Evolutionary conservation across 1,140 invertebrate genomes (phyloP).

Genomic region (Temnothorax curvispinosus): DNA sequence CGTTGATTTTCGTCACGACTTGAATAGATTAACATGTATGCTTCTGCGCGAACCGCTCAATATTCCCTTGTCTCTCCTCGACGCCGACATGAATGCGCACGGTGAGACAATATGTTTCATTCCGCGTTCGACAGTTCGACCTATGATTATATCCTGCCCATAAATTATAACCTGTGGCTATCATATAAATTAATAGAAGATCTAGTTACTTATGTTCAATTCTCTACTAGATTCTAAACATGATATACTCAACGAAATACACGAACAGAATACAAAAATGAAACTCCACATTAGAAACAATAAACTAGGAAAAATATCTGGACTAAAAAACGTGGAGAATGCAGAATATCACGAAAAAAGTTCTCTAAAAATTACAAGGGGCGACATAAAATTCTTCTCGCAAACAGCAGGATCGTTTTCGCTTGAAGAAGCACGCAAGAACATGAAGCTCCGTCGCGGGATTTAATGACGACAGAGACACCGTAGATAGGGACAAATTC

Average conservation of each 20-base stretch:
- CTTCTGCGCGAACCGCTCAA: neutral
- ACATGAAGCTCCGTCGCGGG: neutral
- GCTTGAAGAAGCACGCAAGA: neutral
- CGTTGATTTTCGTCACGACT: slow-evolving; percentile 4
- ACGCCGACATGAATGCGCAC: neutral
- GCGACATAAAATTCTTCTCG: slow-evolving; percentile 32
- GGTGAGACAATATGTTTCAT: neutral
- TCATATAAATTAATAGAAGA: neutral
- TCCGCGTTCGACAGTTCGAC: neutral
- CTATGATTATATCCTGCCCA: slow-evolving; percentile 3
- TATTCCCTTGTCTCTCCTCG: slow-evolving; percentile 19
- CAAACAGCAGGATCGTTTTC: neutral
- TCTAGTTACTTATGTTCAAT: neutral
- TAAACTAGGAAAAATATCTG: neutral
- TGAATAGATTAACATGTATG: slow-evolving; percentile 3
- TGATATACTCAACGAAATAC: neutral
- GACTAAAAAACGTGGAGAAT: neutral
- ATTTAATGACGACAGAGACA: slow-evolving; percentile 3
- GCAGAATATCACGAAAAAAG: neutral
- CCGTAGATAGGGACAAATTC: neutral
- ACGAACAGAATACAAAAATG: neutral
- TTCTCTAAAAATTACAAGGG: neutral
- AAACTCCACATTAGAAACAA: neutral
- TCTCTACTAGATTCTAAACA: neutral
- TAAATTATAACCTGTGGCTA: neutral